These are phyloP conservation scores for Heteromurus nitidus DNA, from an alignment of 2,888 invertebrate species.

Conservation along the genomic window DNA sequence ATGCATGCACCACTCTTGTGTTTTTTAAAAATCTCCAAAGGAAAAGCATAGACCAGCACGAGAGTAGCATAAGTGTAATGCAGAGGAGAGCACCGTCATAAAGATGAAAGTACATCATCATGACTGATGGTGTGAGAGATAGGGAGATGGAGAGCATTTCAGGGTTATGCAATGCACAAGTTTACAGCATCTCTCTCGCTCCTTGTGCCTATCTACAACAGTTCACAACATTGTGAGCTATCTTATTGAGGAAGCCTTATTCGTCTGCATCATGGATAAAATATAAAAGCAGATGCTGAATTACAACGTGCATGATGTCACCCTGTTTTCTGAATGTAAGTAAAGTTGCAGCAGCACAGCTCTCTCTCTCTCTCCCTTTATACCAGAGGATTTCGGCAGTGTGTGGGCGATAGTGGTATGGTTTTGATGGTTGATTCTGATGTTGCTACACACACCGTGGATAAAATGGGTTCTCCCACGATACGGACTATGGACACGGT, in stretches of 20 bases:
- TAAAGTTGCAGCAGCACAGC: background rate
- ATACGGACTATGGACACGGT: too few species aligned
- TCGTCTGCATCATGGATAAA: too few species aligned
- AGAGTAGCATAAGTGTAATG: too few species aligned
- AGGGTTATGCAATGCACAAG: background rate
- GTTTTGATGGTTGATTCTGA: background rate
- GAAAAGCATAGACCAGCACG: too few species aligned
- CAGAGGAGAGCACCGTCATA: too few species aligned
- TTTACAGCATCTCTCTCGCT: background rate
- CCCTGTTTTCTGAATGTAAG: background rate
- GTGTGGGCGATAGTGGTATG: too few species aligned
- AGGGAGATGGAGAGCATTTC: background rate
- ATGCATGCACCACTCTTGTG: conserved; percentile 18
- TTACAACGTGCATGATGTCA: conserved; percentile 7
- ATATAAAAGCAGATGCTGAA: conserved; percentile 2
- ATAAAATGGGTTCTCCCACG: background rate
- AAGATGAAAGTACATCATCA: too few species aligned
- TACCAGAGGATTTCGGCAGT: too few species aligned
- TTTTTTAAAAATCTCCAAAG: too few species aligned
- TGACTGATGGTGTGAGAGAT: background rate
- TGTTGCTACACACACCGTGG: too few species aligned
- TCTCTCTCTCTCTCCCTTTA: background rate
- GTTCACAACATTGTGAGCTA: background rate
- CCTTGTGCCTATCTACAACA: background rate
- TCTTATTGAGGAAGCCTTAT: too few species aligned